A percentile compares a stretch with the other conserved stretches of the same genome.
phyloP scores from a whole-genome alignment of 30 jellyfish, hydroid and myxozoan genomes.

The Morbakka virulenta region DNA sequence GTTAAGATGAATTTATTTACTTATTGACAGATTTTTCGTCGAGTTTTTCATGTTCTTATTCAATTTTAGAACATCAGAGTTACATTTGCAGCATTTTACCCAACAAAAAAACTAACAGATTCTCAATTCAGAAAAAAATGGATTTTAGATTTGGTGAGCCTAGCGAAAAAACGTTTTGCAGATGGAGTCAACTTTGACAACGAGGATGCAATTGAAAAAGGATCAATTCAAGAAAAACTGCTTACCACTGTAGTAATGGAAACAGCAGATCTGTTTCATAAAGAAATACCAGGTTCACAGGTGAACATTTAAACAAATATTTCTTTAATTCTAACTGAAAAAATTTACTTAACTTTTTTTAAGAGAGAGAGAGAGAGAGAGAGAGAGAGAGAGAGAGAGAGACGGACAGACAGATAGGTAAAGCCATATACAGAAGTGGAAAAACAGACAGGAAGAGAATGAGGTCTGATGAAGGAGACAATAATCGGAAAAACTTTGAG shows the following conservation, averaged over 20 bases:
- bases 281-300: conserved; percentile 62
- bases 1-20: too few species aligned
- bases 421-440: too few species aligned
- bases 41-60: background rate
- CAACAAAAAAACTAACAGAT: conserved; percentile 53
- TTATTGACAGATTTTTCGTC: background rate
- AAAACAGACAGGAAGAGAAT: too few species aligned
- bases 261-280: conserved; percentile 34
- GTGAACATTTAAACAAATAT: too few species aligned
- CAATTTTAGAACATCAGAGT: conserved; percentile 28
- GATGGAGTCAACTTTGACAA: conserved; percentile 71
- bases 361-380: too few species aligned
- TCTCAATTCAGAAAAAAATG: conserved; percentile 26
- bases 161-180: conserved; percentile 39
- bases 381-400: too few species aligned
- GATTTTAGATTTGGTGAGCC: conserved; percentile 13
- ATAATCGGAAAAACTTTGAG: too few species aligned
- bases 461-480: too few species aligned
- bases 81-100: conserved; percentile 26
- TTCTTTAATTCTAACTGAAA: too few species aligned
- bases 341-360: background rate
- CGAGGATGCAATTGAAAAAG: conserved; percentile 42
- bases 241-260: conserved; percentile 35
- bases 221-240: conserved; percentile 40
- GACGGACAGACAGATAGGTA: too few species aligned